Base-by-base conservation (phyloP, 2,888 invertebrate species). In the Conchocele bisecta region DNA sequence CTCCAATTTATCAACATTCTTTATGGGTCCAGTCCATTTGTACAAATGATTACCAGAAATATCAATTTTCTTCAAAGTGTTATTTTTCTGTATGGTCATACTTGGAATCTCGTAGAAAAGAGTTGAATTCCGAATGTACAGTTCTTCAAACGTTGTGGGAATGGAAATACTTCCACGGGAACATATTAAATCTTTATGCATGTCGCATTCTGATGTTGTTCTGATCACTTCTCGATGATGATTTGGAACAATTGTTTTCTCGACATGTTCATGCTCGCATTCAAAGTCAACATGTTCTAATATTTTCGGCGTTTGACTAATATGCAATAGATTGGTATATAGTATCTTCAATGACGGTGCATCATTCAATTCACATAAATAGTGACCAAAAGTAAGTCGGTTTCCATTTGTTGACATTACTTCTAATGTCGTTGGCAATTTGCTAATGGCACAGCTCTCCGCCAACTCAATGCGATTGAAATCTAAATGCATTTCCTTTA, bases 321-420 rank as follows among this genome's bases (percentile, higher is more conserved):
- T 11, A 51, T 33, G 22, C 20, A 33, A 35, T 15, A 33, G 17
- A 33, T 15, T 51, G 20, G 35, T 29, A 33, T 51, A 17, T 5
- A 33, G 3, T 33, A 20, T 51, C 22, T 41, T 48, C 0, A 68
- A 1, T 35, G 48, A 53, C 0, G 26, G 3, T 2, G 28, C 6
- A 51, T 71, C 71, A 4, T 65, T 61, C 1, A 68, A 2, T 46
- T 71, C 71, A 1, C 57, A 20, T 24, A 65, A 17, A 20, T 64
- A 75, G 20, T 60, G 68, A 3, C 71, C 71, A 29, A 67, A 71
- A 15, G 60, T 64, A 22, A 71, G 58, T 6, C 39, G 42, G 26
- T 75, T 75, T 22, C 65, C 67, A 15, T 71, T 56, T 5, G 53
- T n/a, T 3, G 41, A 56, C 11, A 71, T 2, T 26, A 51, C 50